phyloP scores from a whole-genome alignment of 2,888 invertebrate genomes.

The Brenthis daphne region DNA sequence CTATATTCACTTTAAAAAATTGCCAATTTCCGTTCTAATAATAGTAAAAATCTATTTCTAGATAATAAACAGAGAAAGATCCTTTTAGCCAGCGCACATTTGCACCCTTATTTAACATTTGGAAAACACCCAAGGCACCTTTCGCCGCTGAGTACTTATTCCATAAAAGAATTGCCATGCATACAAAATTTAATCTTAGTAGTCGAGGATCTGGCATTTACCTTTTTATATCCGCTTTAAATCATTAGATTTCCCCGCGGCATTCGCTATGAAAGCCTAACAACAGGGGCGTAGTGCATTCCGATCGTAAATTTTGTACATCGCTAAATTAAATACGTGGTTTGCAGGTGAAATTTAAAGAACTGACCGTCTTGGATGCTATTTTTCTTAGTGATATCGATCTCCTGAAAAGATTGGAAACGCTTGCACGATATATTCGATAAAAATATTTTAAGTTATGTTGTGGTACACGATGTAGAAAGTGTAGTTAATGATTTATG shows the following conservation, averaged over 20 bases:
- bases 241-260: slow-evolving; percentile 49
- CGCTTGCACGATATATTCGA: neutral
- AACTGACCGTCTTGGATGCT: slow-evolving; percentile 41
- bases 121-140: slow-evolving; percentile 24
- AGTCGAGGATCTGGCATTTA: slow-evolving; percentile 34
- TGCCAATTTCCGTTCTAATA: neutral
- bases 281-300: slow-evolving; percentile 38
- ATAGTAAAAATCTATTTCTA: neutral
- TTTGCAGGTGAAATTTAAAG: slow-evolving; percentile 66
- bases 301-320: slow-evolving; percentile 56
- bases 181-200: slow-evolving; percentile 40
- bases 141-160: slow-evolving; percentile 19
- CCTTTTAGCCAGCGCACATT: neutral
- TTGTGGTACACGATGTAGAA: too few species aligned
- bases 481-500: too few species aligned
- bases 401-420: slow-evolving; percentile 44
- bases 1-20: too few species aligned
- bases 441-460: too few species aligned
- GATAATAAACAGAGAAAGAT: neutral
- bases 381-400: slow-evolving; percentile 48
- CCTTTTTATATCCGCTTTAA: slow-evolving; percentile 43
- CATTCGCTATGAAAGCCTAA: slow-evolving; percentile 40
- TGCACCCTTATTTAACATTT: slow-evolving; percentile 3
- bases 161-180: slow-evolving; percentile 32
- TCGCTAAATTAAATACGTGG: slow-evolving; percentile 78